phyloP scores from a whole-genome alignment of 2,888 invertebrate genomes.

The Lomographa bimaculata region DNA sequence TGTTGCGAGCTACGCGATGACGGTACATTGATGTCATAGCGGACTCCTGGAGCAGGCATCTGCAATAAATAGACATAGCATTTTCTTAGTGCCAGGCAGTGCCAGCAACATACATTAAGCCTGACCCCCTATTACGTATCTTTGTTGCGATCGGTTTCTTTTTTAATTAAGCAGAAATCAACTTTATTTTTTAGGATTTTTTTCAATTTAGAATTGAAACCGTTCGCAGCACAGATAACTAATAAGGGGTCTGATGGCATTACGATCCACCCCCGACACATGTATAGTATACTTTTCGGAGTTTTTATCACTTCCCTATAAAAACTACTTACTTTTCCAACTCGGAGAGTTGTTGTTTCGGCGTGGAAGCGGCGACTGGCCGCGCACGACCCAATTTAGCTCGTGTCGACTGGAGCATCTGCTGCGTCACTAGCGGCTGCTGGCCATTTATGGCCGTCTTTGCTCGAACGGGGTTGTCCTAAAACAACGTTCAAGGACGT shows the following conservation, averaged over 20 bases:
- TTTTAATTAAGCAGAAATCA: too few species aligned
- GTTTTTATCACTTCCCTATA: too few species aligned
- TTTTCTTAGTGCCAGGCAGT: neutral
- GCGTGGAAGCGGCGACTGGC: slow-evolving; percentile 75
- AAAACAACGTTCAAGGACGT: too few species aligned
- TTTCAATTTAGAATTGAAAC: too few species aligned
- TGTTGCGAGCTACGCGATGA: slow-evolving; percentile 56
- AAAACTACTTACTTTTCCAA: slow-evolving; percentile 74
- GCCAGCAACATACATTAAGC: too few species aligned
- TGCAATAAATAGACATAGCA: slow-evolving; percentile 30
- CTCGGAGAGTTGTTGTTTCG: slow-evolving; percentile 69
- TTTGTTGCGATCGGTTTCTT: too few species aligned
- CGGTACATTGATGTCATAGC: slow-evolving; percentile 61
- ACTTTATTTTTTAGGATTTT: too few species aligned
- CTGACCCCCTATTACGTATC: too few species aligned
- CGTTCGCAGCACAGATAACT: too few species aligned
- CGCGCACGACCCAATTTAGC: slow-evolving; percentile 74
- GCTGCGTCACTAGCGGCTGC: slow-evolving; percentile 68
- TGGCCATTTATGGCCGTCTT: slow-evolving; percentile 47
- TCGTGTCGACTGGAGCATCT: slow-evolving; percentile 67
- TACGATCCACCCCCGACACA: too few species aligned
- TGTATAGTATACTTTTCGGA: too few species aligned
- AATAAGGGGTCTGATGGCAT: too few species aligned
- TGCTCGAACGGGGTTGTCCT: slow-evolving; percentile 67
- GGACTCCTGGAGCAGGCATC: slow-evolving; percentile 70